Evolutionary conservation across 2,797 vertebrate genomes (phyloP).

Genomic region (Steatocranus sp.): DNA sequence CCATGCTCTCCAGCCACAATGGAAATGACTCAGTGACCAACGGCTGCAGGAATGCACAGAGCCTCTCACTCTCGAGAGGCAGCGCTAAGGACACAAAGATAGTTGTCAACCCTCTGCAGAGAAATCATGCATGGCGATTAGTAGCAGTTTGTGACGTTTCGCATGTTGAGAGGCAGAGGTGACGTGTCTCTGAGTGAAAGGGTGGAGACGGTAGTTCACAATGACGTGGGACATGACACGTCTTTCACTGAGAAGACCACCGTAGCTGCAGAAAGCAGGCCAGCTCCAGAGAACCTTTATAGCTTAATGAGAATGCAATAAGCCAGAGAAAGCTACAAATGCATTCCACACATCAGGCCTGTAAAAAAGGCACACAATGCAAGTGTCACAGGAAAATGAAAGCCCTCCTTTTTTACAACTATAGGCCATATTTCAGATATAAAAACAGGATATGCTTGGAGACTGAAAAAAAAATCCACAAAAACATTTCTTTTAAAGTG

Average conservation of each 20-base stretch:
- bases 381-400: neutral
- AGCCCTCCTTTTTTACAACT: neutral
- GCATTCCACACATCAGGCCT: slow-evolving; percentile 55
- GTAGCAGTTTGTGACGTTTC: slow-evolving; percentile 31
- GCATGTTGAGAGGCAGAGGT: slow-evolving; percentile 49
- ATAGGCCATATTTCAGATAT: neutral
- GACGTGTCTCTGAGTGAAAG: slow-evolving; percentile 32
- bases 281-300: slow-evolving; percentile 6
- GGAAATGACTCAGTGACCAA: slow-evolving; percentile 50
- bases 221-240: slow-evolving; percentile 15
- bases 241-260: slow-evolving; percentile 53
- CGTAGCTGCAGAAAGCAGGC: slow-evolving; percentile 23
- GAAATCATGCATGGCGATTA: slow-evolving; percentile 49
- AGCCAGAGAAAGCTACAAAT: slow-evolving; percentile 22
- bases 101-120: slow-evolving; percentile 27
- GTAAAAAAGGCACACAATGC: slow-evolving; percentile 26
- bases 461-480: neutral
- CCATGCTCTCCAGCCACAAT: slow-evolving; percentile 44
- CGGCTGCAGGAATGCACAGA: slow-evolving; percentile 58
- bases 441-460: neutral
- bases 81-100: slow-evolving; percentile 54
- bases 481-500: neutral
- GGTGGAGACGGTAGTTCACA: slow-evolving; percentile 44
- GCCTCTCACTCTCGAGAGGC: slow-evolving; percentile 40
- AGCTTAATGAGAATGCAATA: slow-evolving; percentile 49